These are phyloP conservation scores for Aplodontia rufa DNA, from an alignment of 2,113 vertebrate species.

Conservation along the genomic window DNA sequence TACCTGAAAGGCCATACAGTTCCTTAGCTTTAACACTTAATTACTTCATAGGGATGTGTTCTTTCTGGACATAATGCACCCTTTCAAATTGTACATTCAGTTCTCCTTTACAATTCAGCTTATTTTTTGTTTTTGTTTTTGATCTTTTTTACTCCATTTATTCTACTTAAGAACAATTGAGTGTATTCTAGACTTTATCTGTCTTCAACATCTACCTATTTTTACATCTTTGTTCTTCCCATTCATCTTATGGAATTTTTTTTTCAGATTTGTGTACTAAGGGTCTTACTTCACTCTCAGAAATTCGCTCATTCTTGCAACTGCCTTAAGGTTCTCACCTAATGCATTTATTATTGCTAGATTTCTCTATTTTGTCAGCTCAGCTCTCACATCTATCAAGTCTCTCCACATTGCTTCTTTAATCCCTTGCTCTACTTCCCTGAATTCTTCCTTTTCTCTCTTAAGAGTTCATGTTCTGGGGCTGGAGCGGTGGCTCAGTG, in stretches of 20 bases:
- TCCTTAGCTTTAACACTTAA: conserved; percentile 1
- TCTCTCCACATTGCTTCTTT: not conserved
- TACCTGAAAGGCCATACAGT: not conserved
- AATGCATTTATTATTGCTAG: not conserved
- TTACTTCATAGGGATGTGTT: not conserved
- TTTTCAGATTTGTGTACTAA: not conserved
- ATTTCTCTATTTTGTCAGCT: not conserved
- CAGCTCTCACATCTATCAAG: not conserved
- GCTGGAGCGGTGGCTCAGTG: no score
- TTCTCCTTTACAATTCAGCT: not conserved
- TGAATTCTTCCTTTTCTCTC: not conserved
- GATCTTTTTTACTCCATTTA: not conserved
- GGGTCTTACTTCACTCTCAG: not conserved
- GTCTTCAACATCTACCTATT: not conserved
- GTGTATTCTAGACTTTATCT: not conserved
- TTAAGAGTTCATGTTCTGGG: not conserved
- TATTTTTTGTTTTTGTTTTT: not conserved
- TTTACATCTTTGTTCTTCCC: not conserved
- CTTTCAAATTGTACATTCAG: not conserved
- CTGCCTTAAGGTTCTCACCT: not conserved
- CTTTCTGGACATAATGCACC: not conserved
- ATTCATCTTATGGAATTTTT: not conserved
- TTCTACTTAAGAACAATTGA: not conserved
- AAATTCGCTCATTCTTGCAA: not conserved
- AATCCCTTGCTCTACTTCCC: not conserved